Evolutionary conservation across 1,140 invertebrate genomes (phyloP).

Genomic region (Halyomorpha halys): DNA sequence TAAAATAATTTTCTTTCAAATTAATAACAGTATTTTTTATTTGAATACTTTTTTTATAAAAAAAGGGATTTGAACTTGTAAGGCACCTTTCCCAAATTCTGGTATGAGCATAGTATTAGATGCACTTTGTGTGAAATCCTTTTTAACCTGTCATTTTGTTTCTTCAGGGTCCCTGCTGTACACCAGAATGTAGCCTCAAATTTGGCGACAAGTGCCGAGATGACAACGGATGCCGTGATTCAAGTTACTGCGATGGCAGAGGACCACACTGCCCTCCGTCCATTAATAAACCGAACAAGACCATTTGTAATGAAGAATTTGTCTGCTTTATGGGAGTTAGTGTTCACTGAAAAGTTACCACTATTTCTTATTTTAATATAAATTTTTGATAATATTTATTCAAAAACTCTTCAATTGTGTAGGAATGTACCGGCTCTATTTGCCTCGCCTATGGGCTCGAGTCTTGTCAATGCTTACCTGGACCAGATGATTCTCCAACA

Average conservation of each 20-base stretch:
- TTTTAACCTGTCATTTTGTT: slow-evolving; percentile 31
- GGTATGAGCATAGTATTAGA: no score
- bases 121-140: neutral
- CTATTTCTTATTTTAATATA: neutral
- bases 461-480: slow-evolving; percentile 84
- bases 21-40: no score
- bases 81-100: no score
- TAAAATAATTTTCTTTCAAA: no score
- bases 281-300: slow-evolving; percentile 85
- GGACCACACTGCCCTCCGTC: slow-evolving; percentile 80
- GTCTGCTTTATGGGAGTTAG: slow-evolving; percentile 90
- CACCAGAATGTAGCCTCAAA: slow-evolving; percentile 72
- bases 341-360: no score
- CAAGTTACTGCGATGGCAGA: slow-evolving; percentile 78
- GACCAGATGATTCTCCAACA: slow-evolving; percentile 60
- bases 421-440: slow-evolving; percentile 87
- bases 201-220: slow-evolving; percentile 81
- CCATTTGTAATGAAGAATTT: slow-evolving; percentile 84
- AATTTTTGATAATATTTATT: slow-evolving; percentile 20
- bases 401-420: slow-evolving; percentile 30
- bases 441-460: slow-evolving; percentile 87
- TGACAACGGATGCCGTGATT: slow-evolving; percentile 84
- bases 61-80: no score
- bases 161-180: slow-evolving; percentile 88
- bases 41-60: no score